These are phyloP conservation scores for Andrena praecox DNA, from an alignment of 2,888 invertebrate species.

Conservation along the genomic window DNA sequence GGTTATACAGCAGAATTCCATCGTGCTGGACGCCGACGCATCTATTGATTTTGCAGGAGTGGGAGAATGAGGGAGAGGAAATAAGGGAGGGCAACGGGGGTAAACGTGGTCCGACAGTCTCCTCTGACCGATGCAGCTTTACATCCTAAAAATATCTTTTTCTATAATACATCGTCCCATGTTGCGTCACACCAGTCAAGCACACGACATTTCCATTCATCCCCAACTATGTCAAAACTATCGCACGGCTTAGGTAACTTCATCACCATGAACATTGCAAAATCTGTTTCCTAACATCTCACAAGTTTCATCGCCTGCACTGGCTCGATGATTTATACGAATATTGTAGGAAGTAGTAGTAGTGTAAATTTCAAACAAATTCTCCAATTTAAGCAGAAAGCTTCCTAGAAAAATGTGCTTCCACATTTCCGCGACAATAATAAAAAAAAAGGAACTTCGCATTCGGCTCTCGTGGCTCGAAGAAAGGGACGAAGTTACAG, in stretches of 20 bases:
- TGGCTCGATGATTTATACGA: too few species aligned
- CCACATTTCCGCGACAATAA: not conserved
- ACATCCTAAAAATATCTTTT: slow-evolving; percentile 50
- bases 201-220: not conserved
- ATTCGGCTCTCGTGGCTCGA: not conserved
- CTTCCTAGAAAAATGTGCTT: not conserved
- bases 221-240: too few species aligned
- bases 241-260: too few species aligned
- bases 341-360: too few species aligned
- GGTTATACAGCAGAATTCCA: slow-evolving; percentile 70
- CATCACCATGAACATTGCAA: too few species aligned
- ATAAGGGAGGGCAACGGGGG: slow-evolving; percentile 59
- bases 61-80: slow-evolving; percentile 70
- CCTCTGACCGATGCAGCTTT: slow-evolving; percentile 64
- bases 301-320: too few species aligned
- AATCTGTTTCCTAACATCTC: too few species aligned
- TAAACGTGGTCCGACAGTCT: slow-evolving; percentile 66
- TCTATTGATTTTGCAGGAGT: slow-evolving; percentile 81
- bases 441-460: slow-evolving; percentile 1
- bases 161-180: not conserved
- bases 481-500: slow-evolving; percentile 35
- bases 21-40: slow-evolving; percentile 74
- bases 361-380: too few species aligned
- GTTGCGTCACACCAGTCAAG: not conserved
- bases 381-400: too few species aligned